phyloP scores from a whole-genome alignment of 1,140 invertebrate species.

The Limonius californicus region DNA sequence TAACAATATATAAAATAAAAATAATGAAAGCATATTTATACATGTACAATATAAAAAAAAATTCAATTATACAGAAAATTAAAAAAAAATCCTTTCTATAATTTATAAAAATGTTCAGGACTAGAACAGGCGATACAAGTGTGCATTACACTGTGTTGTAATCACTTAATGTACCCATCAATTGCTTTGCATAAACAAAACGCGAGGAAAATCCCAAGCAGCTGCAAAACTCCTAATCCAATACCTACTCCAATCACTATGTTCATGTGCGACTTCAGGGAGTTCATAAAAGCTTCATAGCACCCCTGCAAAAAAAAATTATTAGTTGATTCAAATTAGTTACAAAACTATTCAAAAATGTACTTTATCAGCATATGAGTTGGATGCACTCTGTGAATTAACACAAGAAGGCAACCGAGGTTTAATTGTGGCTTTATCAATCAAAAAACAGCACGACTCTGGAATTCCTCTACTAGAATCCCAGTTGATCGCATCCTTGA shows the following conservation, averaged over 20 bases:
- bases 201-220: conserved; percentile 62
- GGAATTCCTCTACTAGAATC: conserved; percentile 52
- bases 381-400: conserved; percentile 53
- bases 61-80: too few species aligned
- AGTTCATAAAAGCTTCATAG: conserved; percentile 57
- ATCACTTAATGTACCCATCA: conserved; percentile 37
- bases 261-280: conserved; percentile 60
- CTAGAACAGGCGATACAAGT: not conserved
- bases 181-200: conserved; percentile 52
- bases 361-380: conserved; percentile 63
- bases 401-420: conserved; percentile 53
- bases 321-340: not conserved
- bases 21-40: too few species aligned
- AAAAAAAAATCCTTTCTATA: too few species aligned
- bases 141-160: not conserved
- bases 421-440: conserved; percentile 44
- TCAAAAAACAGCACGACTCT: conserved; percentile 61
- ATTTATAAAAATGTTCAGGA: not conserved
- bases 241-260: conserved; percentile 66
- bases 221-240: conserved; percentile 60
- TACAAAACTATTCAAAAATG: conserved; percentile 14
- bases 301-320: conserved; percentile 56
- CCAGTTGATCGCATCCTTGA: conserved; percentile 53
- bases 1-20: too few species aligned
- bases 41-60: too few species aligned